A percentile compares a stretch with the other conserved stretches of the same genome.
These are phyloP conservation scores for Plectrocnemia conspersa DNA, from an alignment of 1,140 invertebrate genomes.

Conservation along the genomic window DNA sequence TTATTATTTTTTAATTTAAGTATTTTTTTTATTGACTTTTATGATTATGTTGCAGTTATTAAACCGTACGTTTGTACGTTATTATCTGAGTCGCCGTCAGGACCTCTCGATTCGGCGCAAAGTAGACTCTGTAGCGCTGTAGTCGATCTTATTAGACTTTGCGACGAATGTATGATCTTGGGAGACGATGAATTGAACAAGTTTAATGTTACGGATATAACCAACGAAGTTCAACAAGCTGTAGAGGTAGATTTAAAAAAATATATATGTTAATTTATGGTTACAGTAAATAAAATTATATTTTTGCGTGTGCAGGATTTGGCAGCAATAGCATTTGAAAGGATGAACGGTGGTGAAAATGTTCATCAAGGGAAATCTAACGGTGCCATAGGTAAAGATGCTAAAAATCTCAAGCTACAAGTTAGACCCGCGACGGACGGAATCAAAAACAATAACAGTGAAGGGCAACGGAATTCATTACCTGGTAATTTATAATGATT, in stretches of 20 bases:
- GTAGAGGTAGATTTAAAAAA: conserved; percentile 26
- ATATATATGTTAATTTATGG: conserved; percentile 12
- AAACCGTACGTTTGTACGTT: conserved; percentile 43
- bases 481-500: conserved; percentile 40
- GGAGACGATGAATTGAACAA: conserved; percentile 61
- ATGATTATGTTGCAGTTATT: conserved; percentile 42
- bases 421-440: conserved; percentile 22
- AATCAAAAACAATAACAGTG: conserved; percentile 20
- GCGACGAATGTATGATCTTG: conserved; percentile 80
- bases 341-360: conserved; percentile 57
- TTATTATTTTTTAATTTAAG: neutral
- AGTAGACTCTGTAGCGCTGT: conserved; percentile 82
- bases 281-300: too few species aligned
- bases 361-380: conserved; percentile 37
- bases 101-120: conserved; percentile 62
- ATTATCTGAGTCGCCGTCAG: conserved; percentile 42
- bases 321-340: conserved; percentile 60
- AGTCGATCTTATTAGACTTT: conserved; percentile 80
- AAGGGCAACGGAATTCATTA: conserved; percentile 53
- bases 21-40: neutral
- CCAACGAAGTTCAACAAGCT: conserved; percentile 29
- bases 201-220: conserved; percentile 61
- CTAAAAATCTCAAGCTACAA: conserved; percentile 31
- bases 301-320: conserved; percentile 49
- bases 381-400: conserved; percentile 23